Percentiles rank a stretch among this genome's conserved stretches.
These are phyloP conservation scores for Galerucella nymphaeae DNA, from an alignment of 2,888 invertebrate genomes.

Conservation along the genomic window DNA sequence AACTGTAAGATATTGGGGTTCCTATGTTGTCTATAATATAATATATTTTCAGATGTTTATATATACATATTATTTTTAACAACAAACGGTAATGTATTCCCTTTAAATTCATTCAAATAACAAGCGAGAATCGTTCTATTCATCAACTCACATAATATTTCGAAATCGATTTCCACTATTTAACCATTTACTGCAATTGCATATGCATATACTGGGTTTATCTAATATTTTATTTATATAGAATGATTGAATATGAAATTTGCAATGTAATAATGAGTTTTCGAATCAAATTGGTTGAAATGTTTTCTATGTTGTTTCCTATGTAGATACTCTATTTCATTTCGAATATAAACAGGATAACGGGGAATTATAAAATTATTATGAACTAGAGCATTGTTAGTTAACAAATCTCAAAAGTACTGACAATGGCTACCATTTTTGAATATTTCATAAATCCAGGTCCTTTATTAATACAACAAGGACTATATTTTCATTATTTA, in stretches of 20 bases:
- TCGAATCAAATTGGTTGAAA: slow-evolving; percentile 13
- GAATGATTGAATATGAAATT: slow-evolving; percentile 22
- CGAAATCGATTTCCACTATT: slow-evolving; percentile 16
- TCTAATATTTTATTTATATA: slow-evolving; percentile 20
- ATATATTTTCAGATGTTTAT: no score
- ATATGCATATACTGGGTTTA: slow-evolving; percentile 17
- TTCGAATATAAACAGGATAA: slow-evolving; percentile 12
- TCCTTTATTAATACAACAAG: no score
- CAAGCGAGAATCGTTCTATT: slow-evolving; percentile 7
- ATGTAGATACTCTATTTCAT: slow-evolving; percentile 7
- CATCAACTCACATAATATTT: slow-evolving; percentile 6
- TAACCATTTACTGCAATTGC: slow-evolving; percentile 14
- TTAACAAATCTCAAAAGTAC: neutral
- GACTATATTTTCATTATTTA: no score
- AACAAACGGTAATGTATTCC: slow-evolving; percentile 10
- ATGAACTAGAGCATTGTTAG: neutral
- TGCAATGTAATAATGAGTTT: slow-evolving; percentile 22
- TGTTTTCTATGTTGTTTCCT: slow-evolving; percentile 13
- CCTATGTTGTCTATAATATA: no score
- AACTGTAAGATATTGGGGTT: no score
- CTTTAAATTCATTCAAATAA: slow-evolving; percentile 11
- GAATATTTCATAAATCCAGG: no score
- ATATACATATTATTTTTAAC: neutral
- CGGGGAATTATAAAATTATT: neutral
- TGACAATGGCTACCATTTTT: no score